These are phyloP conservation scores for Parapsyche elsis DNA, from an alignment of 1,140 invertebrate species.

Conservation along the genomic window DNA sequence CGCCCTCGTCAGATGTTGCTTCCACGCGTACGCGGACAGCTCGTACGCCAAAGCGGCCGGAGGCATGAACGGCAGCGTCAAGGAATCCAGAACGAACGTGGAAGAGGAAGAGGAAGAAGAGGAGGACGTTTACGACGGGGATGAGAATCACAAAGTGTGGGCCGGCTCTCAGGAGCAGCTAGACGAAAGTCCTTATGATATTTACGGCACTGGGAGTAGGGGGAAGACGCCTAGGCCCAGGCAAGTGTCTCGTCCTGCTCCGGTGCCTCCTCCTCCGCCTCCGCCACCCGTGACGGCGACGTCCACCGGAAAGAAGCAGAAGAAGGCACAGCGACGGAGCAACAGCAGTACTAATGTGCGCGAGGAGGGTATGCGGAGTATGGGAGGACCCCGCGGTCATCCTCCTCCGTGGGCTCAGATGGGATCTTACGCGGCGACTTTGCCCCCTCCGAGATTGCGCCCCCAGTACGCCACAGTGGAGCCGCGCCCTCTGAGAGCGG, in stretches of 20 bases:
- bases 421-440: conserved; percentile 66
- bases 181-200: conserved; percentile 77
- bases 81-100: conserved; percentile 65
- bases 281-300: conserved; percentile 66
- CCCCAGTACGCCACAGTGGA: conserved; percentile 73
- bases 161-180: conserved; percentile 80
- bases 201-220: conserved; percentile 78
- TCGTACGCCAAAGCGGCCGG: conserved; percentile 80
- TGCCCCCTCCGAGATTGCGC: conserved; percentile 70
- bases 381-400: conserved; percentile 59
- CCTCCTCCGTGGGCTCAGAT: conserved; percentile 60
- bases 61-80: conserved; percentile 64
- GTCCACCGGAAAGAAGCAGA: conserved; percentile 68
- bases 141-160: conserved; percentile 96
- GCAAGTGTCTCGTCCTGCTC: conserved; percentile 80
- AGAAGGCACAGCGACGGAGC: conserved; percentile 64
- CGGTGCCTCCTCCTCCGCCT: conserved; percentile 82
- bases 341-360: conserved; percentile 62
- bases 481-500: conserved; percentile 77
- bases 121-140: conserved; percentile 84
- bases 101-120: conserved; percentile 76
- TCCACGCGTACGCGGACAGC: conserved; percentile 94
- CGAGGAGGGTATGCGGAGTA: conserved; percentile 59
- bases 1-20: conserved; percentile 92
- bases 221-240: conserved; percentile 81